These are phyloP conservation scores for Sesamia nonagrioides DNA, from an alignment of 1,140 invertebrate genomes.

Conservation along the genomic window DNA sequence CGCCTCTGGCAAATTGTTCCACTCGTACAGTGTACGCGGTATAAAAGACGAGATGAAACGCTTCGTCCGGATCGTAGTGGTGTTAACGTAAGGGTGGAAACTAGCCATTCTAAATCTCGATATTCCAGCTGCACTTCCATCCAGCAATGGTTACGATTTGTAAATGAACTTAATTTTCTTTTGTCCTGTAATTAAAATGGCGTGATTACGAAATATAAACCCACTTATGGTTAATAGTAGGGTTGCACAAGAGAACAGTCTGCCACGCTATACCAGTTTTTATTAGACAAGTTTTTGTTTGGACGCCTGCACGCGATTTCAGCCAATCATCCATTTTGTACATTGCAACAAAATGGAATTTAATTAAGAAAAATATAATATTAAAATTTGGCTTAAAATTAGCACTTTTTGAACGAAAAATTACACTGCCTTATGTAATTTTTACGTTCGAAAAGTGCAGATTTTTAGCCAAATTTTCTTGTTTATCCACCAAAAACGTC, in stretches of 20 bases:
- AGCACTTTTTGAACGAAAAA: too few relatives aligned
- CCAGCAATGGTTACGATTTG: background rate
- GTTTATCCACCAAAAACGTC: too few relatives aligned
- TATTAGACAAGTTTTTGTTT: background rate
- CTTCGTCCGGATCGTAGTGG: too few relatives aligned
- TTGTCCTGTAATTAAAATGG: background rate
- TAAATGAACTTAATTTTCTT: constrained; percentile 4
- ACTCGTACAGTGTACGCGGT: too few relatives aligned
- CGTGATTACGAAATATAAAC: constrained; percentile 30
- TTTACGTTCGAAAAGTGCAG: too few relatives aligned
- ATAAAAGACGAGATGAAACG: too few relatives aligned
- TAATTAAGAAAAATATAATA: background rate
- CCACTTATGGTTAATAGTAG: constrained; percentile 12
- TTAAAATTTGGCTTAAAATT: background rate
- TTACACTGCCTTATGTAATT: too few relatives aligned
- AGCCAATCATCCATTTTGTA: constrained; percentile 22
- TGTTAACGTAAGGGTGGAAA: too few relatives aligned
- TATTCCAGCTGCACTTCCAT: too few relatives aligned
- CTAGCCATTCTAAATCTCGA: too few relatives aligned
- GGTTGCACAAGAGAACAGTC: constrained; percentile 21
- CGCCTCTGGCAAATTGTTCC: too few relatives aligned
- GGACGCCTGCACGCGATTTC: constrained; percentile 7
- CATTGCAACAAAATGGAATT: background rate
- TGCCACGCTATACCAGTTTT: constrained; percentile 21
- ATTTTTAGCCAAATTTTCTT: too few relatives aligned